Conservation (phyloP, 2,888 invertebrate genomes). For the Maniola hyperantus region DNA sequence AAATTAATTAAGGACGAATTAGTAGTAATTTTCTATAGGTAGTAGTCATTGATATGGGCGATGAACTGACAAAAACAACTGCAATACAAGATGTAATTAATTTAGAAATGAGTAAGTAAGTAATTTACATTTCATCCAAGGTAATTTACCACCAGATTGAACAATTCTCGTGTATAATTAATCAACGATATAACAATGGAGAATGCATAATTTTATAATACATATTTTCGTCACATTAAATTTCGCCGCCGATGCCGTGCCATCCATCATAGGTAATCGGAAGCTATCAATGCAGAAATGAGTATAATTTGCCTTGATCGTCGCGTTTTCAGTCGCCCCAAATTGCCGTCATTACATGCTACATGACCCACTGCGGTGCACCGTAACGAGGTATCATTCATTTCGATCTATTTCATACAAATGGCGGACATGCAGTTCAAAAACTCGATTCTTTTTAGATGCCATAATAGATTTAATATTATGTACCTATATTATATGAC, state of each 20-base stretch:
- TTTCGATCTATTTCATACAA: slow-evolving; percentile 42
- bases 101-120: background rate
- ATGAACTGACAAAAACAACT: too few species aligned
- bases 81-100: background rate
- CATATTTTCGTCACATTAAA: slow-evolving; percentile 39
- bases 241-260: slow-evolving; percentile 52
- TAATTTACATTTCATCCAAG: too few species aligned
- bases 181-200: background rate
- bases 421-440: slow-evolving; percentile 5
- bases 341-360: slow-evolving; percentile 72
- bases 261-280: slow-evolving; percentile 76
- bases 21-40: too few species aligned
- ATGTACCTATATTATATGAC: background rate
- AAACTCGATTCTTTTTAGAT: background rate
- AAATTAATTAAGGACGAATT: too few species aligned
- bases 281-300: slow-evolving; percentile 76
- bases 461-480: background rate
- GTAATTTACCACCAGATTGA: background rate
- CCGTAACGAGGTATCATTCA: slow-evolving; percentile 60
- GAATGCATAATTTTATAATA: slow-evolving; percentile 39
- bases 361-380: slow-evolving; percentile 59
- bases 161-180: background rate
- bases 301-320: slow-evolving; percentile 71
- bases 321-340: slow-evolving; percentile 68
- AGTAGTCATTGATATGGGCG: too few species aligned